These are phyloP conservation scores for Megastigmus dorsalis DNA, from an alignment of 2,888 invertebrate genomes.

Conservation along the genomic window DNA sequence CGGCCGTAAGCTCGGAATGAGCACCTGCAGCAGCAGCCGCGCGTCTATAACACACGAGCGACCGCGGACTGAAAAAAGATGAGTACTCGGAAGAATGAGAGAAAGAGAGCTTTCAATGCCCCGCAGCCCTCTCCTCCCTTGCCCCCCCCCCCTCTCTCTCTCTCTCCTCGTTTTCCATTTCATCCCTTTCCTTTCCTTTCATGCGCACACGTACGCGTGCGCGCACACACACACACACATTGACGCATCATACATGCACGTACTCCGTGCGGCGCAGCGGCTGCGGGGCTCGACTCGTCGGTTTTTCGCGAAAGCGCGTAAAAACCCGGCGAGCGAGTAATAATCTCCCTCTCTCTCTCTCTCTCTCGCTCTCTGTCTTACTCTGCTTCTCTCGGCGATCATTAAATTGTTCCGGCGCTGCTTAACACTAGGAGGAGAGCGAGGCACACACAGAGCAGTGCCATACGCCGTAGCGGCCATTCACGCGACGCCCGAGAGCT, in stretches of 20 bases:
- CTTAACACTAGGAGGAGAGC: constrained; percentile 69
- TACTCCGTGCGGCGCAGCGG: no score
- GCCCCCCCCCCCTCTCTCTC: constrained; percentile 36
- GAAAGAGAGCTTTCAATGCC: constrained; percentile 57
- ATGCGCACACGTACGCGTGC: neutral
- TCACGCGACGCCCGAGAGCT: constrained; percentile 40
- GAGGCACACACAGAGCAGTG: no score
- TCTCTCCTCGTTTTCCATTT: constrained; percentile 8
- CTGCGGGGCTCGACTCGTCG: neutral
- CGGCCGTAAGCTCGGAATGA: constrained; percentile 38
- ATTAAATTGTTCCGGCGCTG: constrained; percentile 73
- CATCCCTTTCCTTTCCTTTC: constrained; percentile 23
- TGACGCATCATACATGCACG: no score
- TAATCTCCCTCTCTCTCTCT: constrained; percentile 13
- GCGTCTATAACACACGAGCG: constrained; percentile 24
- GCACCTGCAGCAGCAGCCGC: constrained; percentile 44
- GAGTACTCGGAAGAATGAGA: constrained; percentile 44
- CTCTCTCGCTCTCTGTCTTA: neutral
- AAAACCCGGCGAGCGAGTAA: no score
- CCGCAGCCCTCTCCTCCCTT: constrained; percentile 44
- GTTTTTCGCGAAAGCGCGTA: constrained; percentile 4
- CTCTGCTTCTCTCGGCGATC: no score
- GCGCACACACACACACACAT: neutral
- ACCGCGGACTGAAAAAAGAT: constrained; percentile 19
- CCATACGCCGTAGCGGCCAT: constrained; percentile 49